phyloP scores from a whole-genome alignment of 2,888 invertebrate species.

The Campoplex capitator region DNA sequence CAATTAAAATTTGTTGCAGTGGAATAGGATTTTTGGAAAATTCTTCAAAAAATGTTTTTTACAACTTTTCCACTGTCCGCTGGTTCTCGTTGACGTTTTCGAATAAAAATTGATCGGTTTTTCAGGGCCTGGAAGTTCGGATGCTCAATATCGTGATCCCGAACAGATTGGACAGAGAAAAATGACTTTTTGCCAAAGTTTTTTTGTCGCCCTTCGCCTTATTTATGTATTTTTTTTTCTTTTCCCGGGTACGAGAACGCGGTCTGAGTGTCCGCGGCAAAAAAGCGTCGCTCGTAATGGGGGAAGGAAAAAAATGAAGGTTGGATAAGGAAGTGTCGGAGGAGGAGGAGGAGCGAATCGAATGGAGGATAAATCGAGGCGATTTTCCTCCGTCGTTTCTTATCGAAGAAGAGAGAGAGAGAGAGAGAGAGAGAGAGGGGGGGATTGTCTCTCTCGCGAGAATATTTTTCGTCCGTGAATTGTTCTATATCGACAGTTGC shows the following conservation, averaged over 20 bases:
- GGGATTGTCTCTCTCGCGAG: conserved; percentile 41
- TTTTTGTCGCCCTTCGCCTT: no score
- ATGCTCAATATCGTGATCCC: no score
- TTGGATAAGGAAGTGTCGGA: conserved; percentile 52
- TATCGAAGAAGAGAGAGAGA: conserved; percentile 48
- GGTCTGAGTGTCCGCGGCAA: not conserved
- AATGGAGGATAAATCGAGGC: conserved; percentile 68
- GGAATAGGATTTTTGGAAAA: no score
- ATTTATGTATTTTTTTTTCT: not conserved
- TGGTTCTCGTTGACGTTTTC: no score
- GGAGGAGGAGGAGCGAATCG: conserved; percentile 61
- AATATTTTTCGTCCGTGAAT: conserved; percentile 1
- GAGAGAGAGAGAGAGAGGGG: not conserved
- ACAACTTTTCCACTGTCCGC: no score
- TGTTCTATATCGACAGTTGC: conserved; percentile 40
- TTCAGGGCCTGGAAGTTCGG: no score
- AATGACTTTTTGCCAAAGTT: no score
- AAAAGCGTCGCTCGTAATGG: conserved; percentile 6
- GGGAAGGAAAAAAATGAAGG: conserved; percentile 20
- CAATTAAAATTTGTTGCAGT: no score
- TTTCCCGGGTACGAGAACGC: conserved; percentile 2
- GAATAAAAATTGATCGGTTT: no score
- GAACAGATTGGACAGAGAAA: no score
- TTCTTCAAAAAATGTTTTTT: no score
- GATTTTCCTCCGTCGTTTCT: conserved; percentile 63